A percentile compares a stretch with the other conserved stretches of the same genome.
Conservation (phyloP, 2,797 vertebrate species). For the Mycteria americana region DNA sequence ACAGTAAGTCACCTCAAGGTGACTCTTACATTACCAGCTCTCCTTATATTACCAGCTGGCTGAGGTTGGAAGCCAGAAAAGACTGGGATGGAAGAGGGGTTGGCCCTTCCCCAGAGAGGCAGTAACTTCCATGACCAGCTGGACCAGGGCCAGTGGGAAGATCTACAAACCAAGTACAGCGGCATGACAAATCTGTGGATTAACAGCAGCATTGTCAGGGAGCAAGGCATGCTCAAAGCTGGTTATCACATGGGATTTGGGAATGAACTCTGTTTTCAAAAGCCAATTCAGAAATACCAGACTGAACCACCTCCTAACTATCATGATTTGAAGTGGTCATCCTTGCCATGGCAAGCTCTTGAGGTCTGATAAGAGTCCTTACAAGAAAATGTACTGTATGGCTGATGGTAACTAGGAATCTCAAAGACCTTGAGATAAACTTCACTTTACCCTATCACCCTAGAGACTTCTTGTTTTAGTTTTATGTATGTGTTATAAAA, state of each 20-base stretch:
- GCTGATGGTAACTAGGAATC: background rate
- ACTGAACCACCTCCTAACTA: background rate
- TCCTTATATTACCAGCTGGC: background rate
- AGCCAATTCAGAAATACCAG: background rate
- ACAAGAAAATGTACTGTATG: background rate
- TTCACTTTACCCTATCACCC: background rate
- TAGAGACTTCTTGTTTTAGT: background rate
- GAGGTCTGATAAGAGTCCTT: background rate
- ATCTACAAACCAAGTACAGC: background rate
- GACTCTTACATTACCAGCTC: background rate
- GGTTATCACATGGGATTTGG: background rate
- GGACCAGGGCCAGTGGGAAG: background rate
- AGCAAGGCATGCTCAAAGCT: background rate
- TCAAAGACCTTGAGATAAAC: background rate
- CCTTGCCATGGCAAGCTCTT: background rate
- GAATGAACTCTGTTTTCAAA: background rate
- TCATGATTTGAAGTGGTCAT: background rate
- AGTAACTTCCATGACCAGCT: background rate
- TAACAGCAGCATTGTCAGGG: background rate
- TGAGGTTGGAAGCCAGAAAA: background rate
- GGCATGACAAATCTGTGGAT: background rate
- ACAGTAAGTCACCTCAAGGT: background rate
- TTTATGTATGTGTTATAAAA: background rate
- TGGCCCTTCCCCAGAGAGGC: background rate
- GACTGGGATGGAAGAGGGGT: background rate